Conservation (phyloP, 1,140 invertebrate genomes). For the Caligus rogercresseyi region DNA sequence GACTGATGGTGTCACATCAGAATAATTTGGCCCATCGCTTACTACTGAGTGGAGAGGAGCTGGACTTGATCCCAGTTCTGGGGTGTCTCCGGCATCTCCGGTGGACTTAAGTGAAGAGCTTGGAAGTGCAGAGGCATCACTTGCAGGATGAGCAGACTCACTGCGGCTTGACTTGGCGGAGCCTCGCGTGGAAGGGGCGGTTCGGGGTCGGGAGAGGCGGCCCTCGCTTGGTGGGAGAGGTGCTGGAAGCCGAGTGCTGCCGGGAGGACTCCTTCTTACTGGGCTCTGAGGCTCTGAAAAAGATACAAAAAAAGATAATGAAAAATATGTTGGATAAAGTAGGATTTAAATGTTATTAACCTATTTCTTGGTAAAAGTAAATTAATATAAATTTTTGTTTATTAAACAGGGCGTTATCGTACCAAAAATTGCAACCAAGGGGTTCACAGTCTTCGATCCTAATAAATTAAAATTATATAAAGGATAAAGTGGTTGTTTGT, state of each 20-base stretch:
- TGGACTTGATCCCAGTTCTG: neutral
- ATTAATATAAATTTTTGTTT: neutral
- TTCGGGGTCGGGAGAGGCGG: neutral
- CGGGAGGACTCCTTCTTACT: neutral
- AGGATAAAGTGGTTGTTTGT: no score
- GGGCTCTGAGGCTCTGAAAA: neutral
- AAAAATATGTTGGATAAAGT: neutral
- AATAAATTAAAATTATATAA: no score
- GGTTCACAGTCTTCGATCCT: no score
- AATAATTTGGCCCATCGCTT: no score
- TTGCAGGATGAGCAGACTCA: neutral
- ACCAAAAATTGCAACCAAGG: no score
- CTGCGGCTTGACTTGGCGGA: neutral
- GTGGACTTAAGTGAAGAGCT: neutral
- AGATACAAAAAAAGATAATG: neutral
- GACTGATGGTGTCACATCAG: no score
- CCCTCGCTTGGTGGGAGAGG: neutral
- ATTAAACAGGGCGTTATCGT: no score
- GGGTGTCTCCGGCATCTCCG: no score
- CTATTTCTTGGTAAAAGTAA: slow-evolving; percentile 3
- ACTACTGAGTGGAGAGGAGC: neutral
- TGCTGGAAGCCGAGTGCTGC: neutral
- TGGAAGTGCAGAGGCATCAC: neutral
- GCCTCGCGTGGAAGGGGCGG: neutral
- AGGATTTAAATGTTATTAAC: no score